Conservation (phyloP, 2,888 invertebrate species). For the Mycalesis mineus region DNA sequence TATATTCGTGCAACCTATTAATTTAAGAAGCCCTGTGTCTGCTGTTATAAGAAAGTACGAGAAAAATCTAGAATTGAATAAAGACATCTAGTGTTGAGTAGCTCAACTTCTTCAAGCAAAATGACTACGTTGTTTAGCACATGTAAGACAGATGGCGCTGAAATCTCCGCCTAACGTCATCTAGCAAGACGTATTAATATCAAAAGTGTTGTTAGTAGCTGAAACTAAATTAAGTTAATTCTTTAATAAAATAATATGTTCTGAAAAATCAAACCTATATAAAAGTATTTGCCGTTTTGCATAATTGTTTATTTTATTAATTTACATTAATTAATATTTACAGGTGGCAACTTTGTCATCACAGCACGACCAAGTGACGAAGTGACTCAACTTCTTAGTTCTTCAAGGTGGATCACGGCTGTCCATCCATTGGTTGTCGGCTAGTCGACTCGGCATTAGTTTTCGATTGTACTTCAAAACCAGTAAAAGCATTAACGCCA, state of each 20-base stretch:
- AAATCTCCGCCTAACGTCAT: constrained; percentile 14
- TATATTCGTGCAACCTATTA: neutral
- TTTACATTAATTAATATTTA: neutral
- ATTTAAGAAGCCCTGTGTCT: constrained; percentile 9
- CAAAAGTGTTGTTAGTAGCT: neutral
- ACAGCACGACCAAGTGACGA: constrained; percentile 6
- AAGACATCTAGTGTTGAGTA: constrained; percentile 43
- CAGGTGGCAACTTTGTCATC: constrained; percentile 15
- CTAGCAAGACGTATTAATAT: neutral
- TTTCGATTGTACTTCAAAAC: constrained; percentile 18
- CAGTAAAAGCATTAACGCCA: constrained; percentile 27
- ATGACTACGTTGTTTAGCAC: too few species aligned
- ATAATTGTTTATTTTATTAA: neutral
- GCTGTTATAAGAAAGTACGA: neutral
- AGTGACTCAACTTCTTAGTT: constrained; percentile 17
- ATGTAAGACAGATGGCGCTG: neutral
- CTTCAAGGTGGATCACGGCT: constrained; percentile 8
- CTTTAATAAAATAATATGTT: too few species aligned
- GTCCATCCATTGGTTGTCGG: constrained; percentile 16
- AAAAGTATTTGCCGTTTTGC: neutral
- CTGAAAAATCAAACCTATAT: too few species aligned
- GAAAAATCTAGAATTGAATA: constrained; percentile 32
- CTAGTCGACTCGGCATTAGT: constrained; percentile 24
- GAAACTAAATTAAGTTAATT: too few species aligned
- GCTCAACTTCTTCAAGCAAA: constrained; percentile 23